These are phyloP conservation scores for Solenodon paradoxus DNA, from an alignment of 2,113 vertebrate genomes.

Conservation along the genomic window DNA sequence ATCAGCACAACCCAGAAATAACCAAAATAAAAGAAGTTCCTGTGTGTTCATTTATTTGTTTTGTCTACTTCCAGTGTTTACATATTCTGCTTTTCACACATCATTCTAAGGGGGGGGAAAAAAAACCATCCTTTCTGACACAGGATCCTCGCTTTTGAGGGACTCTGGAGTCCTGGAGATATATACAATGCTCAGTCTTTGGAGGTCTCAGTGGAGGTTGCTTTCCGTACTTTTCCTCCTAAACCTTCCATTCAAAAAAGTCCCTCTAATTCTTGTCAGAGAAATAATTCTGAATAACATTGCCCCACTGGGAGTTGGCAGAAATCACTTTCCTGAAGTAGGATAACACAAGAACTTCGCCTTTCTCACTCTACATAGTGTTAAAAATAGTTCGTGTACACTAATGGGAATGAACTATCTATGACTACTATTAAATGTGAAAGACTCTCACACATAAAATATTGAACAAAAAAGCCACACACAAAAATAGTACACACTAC, in stretches of 20 bases:
- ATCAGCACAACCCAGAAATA: neutral
- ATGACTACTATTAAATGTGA: neutral
- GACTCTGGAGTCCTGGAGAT: neutral
- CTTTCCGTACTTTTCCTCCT: neutral
- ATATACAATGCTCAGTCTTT: neutral
- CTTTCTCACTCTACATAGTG: neutral
- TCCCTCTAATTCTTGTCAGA: neutral
- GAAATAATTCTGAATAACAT: neutral
- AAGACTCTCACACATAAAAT: neutral
- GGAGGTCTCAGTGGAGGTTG: neutral
- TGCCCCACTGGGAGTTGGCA: neutral
- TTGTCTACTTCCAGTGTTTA: neutral
- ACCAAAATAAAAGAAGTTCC: neutral
- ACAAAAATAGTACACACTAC: neutral
- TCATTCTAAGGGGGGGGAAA: conserved; percentile 11
- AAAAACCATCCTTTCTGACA: neutral
- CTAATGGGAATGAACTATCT: neutral
- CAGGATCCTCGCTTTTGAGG: neutral
- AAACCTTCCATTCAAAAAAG: neutral
- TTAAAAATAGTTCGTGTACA: neutral
- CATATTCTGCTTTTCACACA: neutral
- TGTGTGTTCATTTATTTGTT: neutral
- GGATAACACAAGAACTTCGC: neutral
- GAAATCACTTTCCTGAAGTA: neutral
- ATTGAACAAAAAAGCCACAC: neutral